phyloP scores from a whole-genome alignment of 2,113 vertebrate genomes.

The Xiphorhynchus elegans region DNA sequence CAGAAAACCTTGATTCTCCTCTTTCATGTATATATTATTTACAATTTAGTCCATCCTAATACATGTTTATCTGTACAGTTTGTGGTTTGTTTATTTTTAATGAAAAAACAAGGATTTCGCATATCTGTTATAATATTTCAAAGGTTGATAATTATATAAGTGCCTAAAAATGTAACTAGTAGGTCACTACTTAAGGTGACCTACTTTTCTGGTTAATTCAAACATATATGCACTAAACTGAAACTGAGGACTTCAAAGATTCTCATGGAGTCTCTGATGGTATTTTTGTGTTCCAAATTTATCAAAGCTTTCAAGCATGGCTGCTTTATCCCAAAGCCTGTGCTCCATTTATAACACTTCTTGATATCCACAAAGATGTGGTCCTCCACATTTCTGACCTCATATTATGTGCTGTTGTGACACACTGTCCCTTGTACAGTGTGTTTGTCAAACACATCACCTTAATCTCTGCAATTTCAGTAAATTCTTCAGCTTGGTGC shows the following conservation, averaged over 20 bases:
- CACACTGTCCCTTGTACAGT: not conserved
- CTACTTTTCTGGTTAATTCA: not conserved
- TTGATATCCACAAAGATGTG: not conserved
- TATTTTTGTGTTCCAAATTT: not conserved
- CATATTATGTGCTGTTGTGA: not conserved
- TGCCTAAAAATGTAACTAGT: not conserved
- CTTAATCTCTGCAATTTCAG: not conserved
- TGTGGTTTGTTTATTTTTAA: not conserved
- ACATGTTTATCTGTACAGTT: not conserved
- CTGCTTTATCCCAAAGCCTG: not conserved
- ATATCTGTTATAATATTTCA: not conserved
- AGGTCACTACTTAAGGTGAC: not conserved
- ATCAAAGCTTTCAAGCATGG: not conserved
- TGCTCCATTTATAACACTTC: not conserved
- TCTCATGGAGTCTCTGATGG: not conserved
- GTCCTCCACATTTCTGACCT: not conserved
- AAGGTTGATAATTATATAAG: not conserved
- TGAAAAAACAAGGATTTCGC: not conserved
- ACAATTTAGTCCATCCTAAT: not conserved
- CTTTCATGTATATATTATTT: not conserved
- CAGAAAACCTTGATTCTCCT: not conserved
- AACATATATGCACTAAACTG: not conserved
- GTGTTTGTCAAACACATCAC: rapidly evolving
- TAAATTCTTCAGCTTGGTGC: not conserved
- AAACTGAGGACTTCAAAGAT: not conserved